A percentile compares a stretch with the other conserved stretches of the same genome.
Evolutionary conservation across 2,113 vertebrate species (phyloP).

Genomic region (Dasypus novemcinctus): DNA sequence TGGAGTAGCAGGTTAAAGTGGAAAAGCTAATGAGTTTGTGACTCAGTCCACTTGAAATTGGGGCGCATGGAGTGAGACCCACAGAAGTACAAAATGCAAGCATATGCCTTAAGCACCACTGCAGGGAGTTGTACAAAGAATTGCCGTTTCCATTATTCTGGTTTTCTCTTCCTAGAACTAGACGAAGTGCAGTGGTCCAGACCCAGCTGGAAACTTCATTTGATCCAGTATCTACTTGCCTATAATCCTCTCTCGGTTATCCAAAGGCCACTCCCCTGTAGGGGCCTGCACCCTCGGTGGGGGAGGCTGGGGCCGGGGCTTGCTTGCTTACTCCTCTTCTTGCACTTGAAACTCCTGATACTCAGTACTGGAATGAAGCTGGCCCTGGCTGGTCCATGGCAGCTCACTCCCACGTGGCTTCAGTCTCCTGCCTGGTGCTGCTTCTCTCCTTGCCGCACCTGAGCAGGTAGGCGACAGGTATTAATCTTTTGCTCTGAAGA

Average conservation of each 20-base stretch:
- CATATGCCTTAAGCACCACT: rapidly evolving
- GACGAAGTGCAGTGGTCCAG: rapidly evolving
- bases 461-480: neutral
- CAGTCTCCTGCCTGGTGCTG: neutral
- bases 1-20: neutral
- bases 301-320: too few species aligned
- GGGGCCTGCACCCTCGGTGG: neutral
- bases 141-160: rapidly evolving
- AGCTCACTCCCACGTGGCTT: neutral
- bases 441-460: neutral
- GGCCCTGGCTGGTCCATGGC: neutral
- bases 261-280: neutral
- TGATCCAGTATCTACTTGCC: neutral
- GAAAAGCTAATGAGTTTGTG: neutral
- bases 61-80: neutral
- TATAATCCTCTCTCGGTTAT: neutral
- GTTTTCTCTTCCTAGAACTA: neutral
- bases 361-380: neutral
- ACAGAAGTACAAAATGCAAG: neutral
- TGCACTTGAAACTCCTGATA: neutral
- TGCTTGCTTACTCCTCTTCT: neutral
- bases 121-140: neutral
- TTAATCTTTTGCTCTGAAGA: neutral
- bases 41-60: neutral
- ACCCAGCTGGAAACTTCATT: neutral